These are phyloP conservation scores for Yponomeuta evonymella DNA, from an alignment of 2,888 invertebrate genomes.

Conservation along the genomic window DNA sequence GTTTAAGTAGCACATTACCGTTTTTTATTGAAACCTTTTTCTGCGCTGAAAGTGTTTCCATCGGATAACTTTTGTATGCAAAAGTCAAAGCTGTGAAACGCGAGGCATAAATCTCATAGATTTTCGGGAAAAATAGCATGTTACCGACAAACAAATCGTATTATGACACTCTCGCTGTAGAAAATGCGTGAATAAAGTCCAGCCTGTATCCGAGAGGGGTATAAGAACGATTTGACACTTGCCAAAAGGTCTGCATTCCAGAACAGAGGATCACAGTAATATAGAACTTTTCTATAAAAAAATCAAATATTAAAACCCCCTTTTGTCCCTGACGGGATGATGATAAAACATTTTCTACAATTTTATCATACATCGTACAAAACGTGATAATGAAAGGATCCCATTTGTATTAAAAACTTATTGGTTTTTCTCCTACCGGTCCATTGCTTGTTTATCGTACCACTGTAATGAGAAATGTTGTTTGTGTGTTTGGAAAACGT, in stretches of 20 bases:
- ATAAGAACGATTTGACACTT: neutral
- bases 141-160: neutral
- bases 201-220: neutral
- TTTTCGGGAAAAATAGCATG: neutral
- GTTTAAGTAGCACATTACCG: neutral
- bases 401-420: too few relatives aligned
- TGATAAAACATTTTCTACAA: too few relatives aligned
- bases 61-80: neutral
- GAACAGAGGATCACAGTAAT: too few relatives aligned
- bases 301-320: too few relatives aligned
- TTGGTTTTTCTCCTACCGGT: too few relatives aligned
- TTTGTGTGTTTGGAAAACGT: too few relatives aligned
- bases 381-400: too few relatives aligned
- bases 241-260: neutral
- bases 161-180: neutral
- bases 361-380: too few relatives aligned
- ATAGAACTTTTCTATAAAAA: too few relatives aligned
- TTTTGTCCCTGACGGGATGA: too few relatives aligned
- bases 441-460: too few relatives aligned
- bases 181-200: neutral
- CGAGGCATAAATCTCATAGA: neutral
- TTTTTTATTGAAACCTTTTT: constrained; percentile 3
- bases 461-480: too few relatives aligned
- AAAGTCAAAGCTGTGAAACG: constrained; percentile 1
- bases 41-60: neutral